Evolutionary conservation across 2,888 invertebrate species (phyloP).

Genomic region (Drosophila dives): DNA sequence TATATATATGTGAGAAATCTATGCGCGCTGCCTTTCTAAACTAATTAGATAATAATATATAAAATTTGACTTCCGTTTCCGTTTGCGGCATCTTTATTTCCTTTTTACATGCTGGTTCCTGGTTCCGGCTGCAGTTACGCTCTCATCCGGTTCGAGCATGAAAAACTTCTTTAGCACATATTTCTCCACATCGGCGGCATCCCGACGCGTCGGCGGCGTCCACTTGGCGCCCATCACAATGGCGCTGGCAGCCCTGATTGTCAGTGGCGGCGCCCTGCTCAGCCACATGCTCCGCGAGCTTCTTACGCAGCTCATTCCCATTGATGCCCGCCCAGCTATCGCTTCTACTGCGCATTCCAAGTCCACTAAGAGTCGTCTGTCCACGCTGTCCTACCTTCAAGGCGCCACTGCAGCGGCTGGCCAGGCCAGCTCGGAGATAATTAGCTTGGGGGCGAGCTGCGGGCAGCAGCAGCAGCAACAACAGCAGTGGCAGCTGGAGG

Average conservation of each 20-base stretch:
- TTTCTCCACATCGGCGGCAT: constrained; percentile 77
- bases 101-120: background rate
- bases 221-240: constrained; percentile 49
- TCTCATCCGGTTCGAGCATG: constrained; percentile 82
- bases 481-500: constrained; percentile 7
- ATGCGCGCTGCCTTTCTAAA: constrained; percentile 16
- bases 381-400: constrained; percentile 54
- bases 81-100: constrained; percentile 12
- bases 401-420: constrained; percentile 50
- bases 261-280: constrained; percentile 34
- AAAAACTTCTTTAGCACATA: constrained; percentile 81
- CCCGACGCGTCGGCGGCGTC: constrained; percentile 39
- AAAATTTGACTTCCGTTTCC: constrained; percentile 55
- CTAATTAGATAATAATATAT: constrained; percentile 59
- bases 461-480: constrained; percentile 5
- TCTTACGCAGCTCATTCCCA: constrained; percentile 27
- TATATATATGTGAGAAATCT: constrained; percentile 1
- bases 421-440: constrained; percentile 62
- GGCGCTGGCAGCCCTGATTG: constrained; percentile 41
- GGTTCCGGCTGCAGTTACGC: constrained; percentile 76
- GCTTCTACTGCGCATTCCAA: constrained; percentile 27
- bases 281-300: constrained; percentile 33
- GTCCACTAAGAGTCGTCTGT: constrained; percentile 24
- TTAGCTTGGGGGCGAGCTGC: constrained; percentile 33
- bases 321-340: constrained; percentile 26